Evolutionary conservation across 2,797 vertebrate species (phyloP).

Genomic region (Phylloscopus collybita): DNA sequence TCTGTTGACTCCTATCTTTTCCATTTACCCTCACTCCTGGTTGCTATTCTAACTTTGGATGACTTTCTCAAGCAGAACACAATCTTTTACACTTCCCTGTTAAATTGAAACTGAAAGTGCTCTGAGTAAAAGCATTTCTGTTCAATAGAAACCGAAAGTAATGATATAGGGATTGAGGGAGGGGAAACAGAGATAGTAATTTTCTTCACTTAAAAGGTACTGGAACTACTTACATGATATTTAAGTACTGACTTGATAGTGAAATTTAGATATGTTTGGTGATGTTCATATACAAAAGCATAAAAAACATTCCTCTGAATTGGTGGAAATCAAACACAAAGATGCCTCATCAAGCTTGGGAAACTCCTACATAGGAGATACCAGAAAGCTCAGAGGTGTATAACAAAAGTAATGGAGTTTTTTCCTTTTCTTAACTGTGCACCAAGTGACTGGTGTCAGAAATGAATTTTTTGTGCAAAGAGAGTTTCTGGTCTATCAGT

Average conservation of each 20-base stretch:
- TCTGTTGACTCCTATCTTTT: neutral
- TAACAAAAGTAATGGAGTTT: neutral
- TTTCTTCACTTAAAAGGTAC: neutral
- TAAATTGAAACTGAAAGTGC: constrained; percentile 57
- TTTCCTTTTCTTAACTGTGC: neutral
- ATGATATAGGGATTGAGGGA: neutral
- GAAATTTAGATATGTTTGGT: neutral
- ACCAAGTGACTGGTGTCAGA: neutral
- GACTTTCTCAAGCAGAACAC: neutral
- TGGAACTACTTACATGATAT: neutral
- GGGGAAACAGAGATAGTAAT: neutral
- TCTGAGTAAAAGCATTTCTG: neutral
- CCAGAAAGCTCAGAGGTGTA: neutral
- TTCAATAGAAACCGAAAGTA: constrained; percentile 41
- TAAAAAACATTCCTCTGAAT: neutral
- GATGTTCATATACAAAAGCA: neutral
- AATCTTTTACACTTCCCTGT: neutral
- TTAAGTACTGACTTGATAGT: neutral
- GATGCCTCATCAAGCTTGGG: neutral
- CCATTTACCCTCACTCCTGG: neutral
- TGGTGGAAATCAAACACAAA: neutral
- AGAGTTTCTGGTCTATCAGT: neutral
- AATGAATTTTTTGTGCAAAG: neutral
- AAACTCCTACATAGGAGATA: neutral
- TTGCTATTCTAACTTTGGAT: neutral